Percentiles rank a stretch among this genome's conserved stretches.
Evolutionary conservation across 2,888 invertebrate genomes (phyloP).

Genomic region (Charanyca ferruginea): DNA sequence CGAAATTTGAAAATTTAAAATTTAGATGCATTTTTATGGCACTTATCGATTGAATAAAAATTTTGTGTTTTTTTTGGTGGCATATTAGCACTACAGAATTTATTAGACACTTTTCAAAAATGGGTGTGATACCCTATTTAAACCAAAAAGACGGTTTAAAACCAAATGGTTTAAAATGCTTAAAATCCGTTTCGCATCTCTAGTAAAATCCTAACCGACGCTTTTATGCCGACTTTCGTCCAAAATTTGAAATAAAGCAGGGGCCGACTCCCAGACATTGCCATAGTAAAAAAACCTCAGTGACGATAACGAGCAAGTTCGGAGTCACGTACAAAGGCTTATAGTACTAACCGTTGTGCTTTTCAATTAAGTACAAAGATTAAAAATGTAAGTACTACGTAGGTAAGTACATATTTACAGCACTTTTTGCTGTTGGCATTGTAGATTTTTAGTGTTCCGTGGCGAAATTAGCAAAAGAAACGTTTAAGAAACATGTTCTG

Average conservation of each 20-base stretch:
- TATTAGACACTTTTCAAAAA: too few species aligned
- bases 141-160: too few species aligned
- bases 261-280: constrained; percentile 24
- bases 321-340: constrained; percentile 46
- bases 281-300: constrained; percentile 34
- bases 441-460: constrained; percentile 10
- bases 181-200: too few species aligned
- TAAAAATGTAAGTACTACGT: constrained; percentile 23
- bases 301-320: constrained; percentile 38
- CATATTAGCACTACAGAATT: too few species aligned
- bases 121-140: too few species aligned
- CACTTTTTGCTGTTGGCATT: constrained; percentile 12
- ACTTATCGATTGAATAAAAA: too few species aligned
- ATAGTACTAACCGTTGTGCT: constrained; percentile 30
- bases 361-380: constrained; percentile 53
- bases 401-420: neutral
- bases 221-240: constrained; percentile 32
- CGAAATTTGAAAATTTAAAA: too few species aligned
- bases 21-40: too few species aligned
- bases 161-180: too few species aligned
- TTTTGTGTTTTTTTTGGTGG: too few species aligned
- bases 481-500: neutral
- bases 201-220: constrained; percentile 42
- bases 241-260: constrained; percentile 34
- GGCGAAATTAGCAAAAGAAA: constrained; percentile 17